Conservation (phyloP, 2,113 vertebrate species). For the Epinephelus cyanopodus region DNA sequence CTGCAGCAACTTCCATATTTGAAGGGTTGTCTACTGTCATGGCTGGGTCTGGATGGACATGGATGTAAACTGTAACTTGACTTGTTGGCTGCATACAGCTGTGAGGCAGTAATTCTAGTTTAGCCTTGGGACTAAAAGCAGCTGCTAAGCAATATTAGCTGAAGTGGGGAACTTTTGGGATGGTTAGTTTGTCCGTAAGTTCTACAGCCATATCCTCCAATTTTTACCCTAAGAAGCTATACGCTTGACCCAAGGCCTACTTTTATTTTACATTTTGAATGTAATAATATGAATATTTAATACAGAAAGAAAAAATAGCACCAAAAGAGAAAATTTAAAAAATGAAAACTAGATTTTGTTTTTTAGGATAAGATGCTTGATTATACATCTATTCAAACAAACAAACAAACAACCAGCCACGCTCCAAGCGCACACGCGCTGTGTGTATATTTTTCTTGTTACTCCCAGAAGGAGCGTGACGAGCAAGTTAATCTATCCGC, state of each 20-base stretch:
- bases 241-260: neutral
- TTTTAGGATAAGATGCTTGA: slow-evolving; percentile 24
- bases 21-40: too few species aligned
- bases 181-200: neutral
- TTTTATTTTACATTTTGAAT: neutral
- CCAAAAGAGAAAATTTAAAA: neutral
- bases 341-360: slow-evolving; percentile 9
- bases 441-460: slow-evolving; percentile 63
- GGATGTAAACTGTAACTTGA: too few species aligned
- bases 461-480: slow-evolving; percentile 78
- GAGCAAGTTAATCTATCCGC: slow-evolving; percentile 84
- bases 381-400: slow-evolving; percentile 57
- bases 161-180: neutral
- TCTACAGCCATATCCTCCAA: neutral
- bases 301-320: neutral
- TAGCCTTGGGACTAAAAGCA: slow-evolving; percentile 5
- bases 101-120: too few species aligned
- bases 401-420: slow-evolving; percentile 64
- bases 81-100: too few species aligned
- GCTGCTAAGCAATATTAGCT: slow-evolving; percentile 32
- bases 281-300: neutral
- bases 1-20: too few species aligned
- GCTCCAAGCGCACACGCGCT: slow-evolving; percentile 38
- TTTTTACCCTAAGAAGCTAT: neutral
- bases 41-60: too few species aligned